Conservation (phyloP, 2,113 vertebrate genomes). For the Eleginops maclovinus region DNA sequence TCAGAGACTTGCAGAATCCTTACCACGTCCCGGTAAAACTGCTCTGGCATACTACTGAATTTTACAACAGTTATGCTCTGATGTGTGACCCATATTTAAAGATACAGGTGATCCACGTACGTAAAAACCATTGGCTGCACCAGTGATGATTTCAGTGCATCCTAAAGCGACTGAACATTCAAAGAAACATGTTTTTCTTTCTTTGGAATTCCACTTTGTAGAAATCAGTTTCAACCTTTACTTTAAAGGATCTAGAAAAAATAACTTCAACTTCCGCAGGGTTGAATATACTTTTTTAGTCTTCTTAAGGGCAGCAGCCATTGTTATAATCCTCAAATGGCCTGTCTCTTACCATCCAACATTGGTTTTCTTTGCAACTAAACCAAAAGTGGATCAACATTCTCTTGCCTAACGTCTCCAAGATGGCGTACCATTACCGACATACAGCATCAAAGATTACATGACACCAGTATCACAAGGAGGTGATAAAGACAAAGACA, state of each 20-base stretch:
- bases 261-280: too few species aligned
- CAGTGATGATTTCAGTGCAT: neutral
- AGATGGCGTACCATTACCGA: conserved; percentile 34
- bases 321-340: neutral
- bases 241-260: too few species aligned
- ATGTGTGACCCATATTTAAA: neutral
- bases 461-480: conserved; percentile 61
- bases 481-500: conserved; percentile 67
- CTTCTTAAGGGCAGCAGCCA: too few species aligned
- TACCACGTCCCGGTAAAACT: neutral
- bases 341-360: neutral
- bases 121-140: neutral
- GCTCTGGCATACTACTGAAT: neutral
- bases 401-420: conserved; percentile 17
- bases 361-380: neutral
- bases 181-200: neutral
- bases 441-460: conserved; percentile 59
- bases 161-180: neutral
- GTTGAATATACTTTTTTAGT: too few species aligned
- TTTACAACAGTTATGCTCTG: neutral
- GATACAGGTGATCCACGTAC: neutral
- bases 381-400: conserved; percentile 18
- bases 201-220: neutral
- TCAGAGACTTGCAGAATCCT: neutral
- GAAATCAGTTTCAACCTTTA: too few species aligned